These are phyloP conservation scores for Pollenia labialis DNA, from an alignment of 2,888 invertebrate genomes.

Conservation along the genomic window DNA sequence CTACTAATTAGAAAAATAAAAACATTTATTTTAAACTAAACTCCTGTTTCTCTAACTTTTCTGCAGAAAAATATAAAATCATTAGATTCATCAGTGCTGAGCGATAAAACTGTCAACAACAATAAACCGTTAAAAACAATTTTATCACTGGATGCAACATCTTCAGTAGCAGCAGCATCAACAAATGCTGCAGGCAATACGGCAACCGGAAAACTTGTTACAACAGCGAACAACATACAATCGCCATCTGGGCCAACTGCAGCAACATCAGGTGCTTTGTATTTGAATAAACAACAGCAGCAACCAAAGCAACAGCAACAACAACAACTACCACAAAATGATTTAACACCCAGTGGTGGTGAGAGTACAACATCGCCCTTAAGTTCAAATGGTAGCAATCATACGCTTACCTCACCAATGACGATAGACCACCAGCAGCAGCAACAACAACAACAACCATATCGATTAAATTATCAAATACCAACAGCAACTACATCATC, in stretches of 20 bases:
- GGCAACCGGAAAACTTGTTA: constrained; percentile 69
- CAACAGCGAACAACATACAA: constrained; percentile 66
- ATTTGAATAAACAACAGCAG: constrained; percentile 65
- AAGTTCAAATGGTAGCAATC: constrained; percentile 83
- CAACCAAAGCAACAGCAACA: constrained; percentile 72
- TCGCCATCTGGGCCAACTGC: constrained; percentile 68
- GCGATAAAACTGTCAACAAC: constrained; percentile 82
- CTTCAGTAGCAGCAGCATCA: constrained; percentile 68
- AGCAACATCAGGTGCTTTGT: constrained; percentile 55
- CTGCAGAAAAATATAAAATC: constrained; percentile 83
- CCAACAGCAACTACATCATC: constrained; percentile 56
- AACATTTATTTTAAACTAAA: not conserved
- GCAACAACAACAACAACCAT: constrained; percentile 73
- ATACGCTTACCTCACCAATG: constrained; percentile 82
- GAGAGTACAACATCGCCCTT: constrained; percentile 78
- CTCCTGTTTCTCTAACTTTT: constrained; percentile 49
- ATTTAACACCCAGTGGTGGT: constrained; percentile 74
- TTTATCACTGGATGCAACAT: constrained; percentile 81
- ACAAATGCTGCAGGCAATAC: constrained; percentile 43
- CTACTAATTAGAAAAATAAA: constrained; percentile 15
- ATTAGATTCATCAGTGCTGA: constrained; percentile 80
- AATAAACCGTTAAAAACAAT: constrained; percentile 83
- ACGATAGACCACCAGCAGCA: constrained; percentile 80
- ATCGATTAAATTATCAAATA: constrained; percentile 58
- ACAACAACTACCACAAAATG: constrained; percentile 75